Base-by-base conservation (phyloP, 2,113 vertebrate species). In the Leucopsar rothschildi region DNA sequence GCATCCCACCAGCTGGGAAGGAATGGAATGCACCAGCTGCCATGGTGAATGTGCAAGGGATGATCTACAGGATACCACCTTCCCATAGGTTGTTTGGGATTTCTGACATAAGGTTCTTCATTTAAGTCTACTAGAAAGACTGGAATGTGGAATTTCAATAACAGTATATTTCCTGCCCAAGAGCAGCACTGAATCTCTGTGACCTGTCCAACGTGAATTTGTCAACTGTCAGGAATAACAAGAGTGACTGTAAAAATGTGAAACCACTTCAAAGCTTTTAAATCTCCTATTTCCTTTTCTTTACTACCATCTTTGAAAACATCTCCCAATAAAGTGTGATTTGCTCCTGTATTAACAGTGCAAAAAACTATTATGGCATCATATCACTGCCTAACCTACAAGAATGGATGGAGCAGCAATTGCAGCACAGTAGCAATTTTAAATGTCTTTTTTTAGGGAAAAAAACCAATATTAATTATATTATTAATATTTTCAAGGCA, bases 11-110 rank as follows among this genome's bases (percentile, higher is more conserved):
- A 28, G 25, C 2, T 50, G 21, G 10, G 11, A 73, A 4, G 27
- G 12, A 81, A 10, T 9, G 57, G 24, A 37, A 63, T 3, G 17
- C 8, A 76, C 24, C 0, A 39, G 39, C 27, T 47, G 14, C 29
- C 44, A 24, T 0, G 40, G 19, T 29, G 24, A 78, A 64, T 2
- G 17, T 39, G 44, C 52, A 33, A 28, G 9, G 18, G 18, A 63
- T 40, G 44, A 88, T 2, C 25, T 25, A 73, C 24, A 70, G 37
- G 29, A 72, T 35, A 72, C 14, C 71, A 72, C 16, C 8, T 68
- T 50, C 21, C 44, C 2, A 21, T 15, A 76, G 3, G 12, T 5
- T 66, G 9, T 4, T 79, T 8, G 4, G 1, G 8, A 10, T 28
- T 53, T 82, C 31, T 27, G 18, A 8, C 37, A 72, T 33, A 39